phyloP scores from a whole-genome alignment of 2,888 invertebrate genomes.

The Pyrrhosoma nymphula region DNA sequence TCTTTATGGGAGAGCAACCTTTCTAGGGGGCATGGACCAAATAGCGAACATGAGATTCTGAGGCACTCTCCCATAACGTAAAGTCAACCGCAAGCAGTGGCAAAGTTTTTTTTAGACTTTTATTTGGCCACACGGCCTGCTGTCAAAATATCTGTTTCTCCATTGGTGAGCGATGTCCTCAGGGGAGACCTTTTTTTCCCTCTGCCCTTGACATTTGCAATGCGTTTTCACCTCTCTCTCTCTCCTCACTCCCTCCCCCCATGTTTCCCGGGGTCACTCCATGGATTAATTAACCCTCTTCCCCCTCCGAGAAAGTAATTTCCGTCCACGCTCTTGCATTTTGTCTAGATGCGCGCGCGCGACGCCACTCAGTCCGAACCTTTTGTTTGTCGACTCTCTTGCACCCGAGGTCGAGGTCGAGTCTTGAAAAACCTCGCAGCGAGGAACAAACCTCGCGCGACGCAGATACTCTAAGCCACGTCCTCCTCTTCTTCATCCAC shows the following conservation, averaged over 20 bases:
- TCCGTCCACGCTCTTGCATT: background rate
- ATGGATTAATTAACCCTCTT: background rate
- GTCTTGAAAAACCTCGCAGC: background rate
- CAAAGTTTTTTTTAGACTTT: too few species aligned
- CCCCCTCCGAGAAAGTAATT: background rate
- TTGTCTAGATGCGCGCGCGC: background rate
- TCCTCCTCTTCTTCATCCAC: background rate
- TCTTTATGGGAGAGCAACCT: too few species aligned
- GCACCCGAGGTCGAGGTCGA: constrained; percentile 1
- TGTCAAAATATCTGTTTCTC: too few species aligned
- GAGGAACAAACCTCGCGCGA: background rate
- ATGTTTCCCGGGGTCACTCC: background rate
- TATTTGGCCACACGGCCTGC: too few species aligned
- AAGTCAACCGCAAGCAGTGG: too few species aligned
- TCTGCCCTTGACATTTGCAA: background rate
- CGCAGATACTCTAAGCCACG: background rate
- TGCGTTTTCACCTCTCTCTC: background rate
- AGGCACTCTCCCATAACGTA: too few species aligned
- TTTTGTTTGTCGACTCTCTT: background rate
- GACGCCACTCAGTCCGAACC: background rate
- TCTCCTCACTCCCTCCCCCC: background rate
- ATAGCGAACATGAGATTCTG: too few species aligned
- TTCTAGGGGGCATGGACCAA: too few species aligned
- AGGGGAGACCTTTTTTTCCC: background rate
- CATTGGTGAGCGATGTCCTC: background rate